Evolutionary conservation across 2,888 invertebrate species (phyloP).

Genomic region (Calephelis perditalis): DNA sequence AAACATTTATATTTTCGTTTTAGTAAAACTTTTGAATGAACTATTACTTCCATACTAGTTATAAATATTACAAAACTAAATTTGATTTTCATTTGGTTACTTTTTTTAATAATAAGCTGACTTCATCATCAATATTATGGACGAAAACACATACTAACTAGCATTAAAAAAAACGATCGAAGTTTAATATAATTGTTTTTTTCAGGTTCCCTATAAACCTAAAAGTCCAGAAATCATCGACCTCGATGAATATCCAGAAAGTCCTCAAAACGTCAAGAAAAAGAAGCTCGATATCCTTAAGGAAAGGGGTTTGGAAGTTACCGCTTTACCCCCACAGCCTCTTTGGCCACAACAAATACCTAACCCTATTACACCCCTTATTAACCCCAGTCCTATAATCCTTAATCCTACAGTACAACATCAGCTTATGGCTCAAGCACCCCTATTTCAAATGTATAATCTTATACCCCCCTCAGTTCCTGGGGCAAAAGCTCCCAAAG

Average conservation of each 20-base stretch:
- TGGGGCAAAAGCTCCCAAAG: conserved; percentile 64
- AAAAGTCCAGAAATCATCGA: conserved; percentile 82
- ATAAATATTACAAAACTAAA: too few relatives aligned
- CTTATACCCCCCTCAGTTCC: conserved; percentile 49
- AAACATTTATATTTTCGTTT: too few relatives aligned
- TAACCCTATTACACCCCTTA: conserved; percentile 30
- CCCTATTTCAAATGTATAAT: conserved; percentile 62
- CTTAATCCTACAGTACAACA: conserved; percentile 62
- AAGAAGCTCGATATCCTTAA: conserved; percentile 86
- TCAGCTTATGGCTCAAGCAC: conserved; percentile 70
- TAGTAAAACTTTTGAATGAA: too few relatives aligned
- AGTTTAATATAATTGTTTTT: not conserved
- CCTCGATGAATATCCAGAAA: conserved; percentile 76
- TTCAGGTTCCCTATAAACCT: conserved; percentile 78
- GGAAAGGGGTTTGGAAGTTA: conserved; percentile 86
- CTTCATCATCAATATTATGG: too few relatives aligned
- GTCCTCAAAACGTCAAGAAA: conserved; percentile 75
- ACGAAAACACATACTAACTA: not conserved
- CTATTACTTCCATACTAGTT: too few relatives aligned
- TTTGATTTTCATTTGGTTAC: too few relatives aligned
- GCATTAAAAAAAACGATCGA: too few relatives aligned
- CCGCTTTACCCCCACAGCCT: conserved; percentile 75
- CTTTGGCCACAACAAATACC: conserved; percentile 37
- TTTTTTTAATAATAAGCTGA: too few relatives aligned
- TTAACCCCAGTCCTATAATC: conserved; percentile 42